phyloP scores from a whole-genome alignment of 2,797 vertebrate genomes.

The Geotria australis region DNA sequence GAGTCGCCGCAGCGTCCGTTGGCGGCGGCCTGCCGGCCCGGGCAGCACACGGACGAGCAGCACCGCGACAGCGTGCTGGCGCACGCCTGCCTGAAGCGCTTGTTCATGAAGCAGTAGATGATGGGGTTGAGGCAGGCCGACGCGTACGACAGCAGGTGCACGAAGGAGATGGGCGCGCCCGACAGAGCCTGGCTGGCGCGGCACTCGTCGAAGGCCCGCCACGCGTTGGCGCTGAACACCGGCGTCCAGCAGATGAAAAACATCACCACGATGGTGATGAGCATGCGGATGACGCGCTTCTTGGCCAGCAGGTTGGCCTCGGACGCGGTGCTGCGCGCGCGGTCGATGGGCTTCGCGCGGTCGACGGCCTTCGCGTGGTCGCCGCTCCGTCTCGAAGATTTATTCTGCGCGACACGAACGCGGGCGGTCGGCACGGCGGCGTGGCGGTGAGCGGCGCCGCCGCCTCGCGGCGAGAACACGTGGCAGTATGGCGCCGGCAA shows the following conservation, averaged over 20 bases:
- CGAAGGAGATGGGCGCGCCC: conserved; percentile 63
- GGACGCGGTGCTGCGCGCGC: conserved; percentile 24
- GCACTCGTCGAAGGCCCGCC: conserved; percentile 39
- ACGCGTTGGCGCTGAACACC: conserved; percentile 56
- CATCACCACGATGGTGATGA: conserved; percentile 53
- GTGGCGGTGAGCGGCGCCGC: no score
- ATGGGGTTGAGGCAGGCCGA: conserved; percentile 69
- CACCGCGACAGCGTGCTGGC: conserved; percentile 34
- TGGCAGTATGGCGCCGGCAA: no score
- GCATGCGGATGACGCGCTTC: conserved; percentile 69
- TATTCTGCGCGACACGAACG: no score
- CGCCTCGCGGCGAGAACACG: no score
- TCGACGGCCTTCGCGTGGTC: conserved; percentile 3
- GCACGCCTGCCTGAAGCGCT: conserved; percentile 56
- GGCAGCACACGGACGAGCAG: conserved; percentile 10
- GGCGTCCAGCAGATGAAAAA: conserved; percentile 95
- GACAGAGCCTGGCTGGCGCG: conserved; percentile 31
- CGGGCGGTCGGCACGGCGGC: no score
- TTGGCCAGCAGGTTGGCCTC: conserved; percentile 61
- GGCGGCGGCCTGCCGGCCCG: conserved; percentile 9
- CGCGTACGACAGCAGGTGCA: conserved; percentile 53
- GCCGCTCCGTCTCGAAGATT: no score
- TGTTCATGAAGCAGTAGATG: conserved; percentile 97
- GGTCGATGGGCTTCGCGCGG: conserved; percentile 9
- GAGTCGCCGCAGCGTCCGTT: no score